These are phyloP conservation scores for Cataglyphis albicans DNA, from an alignment of 2,888 invertebrate genomes.

Conservation along the genomic window DNA sequence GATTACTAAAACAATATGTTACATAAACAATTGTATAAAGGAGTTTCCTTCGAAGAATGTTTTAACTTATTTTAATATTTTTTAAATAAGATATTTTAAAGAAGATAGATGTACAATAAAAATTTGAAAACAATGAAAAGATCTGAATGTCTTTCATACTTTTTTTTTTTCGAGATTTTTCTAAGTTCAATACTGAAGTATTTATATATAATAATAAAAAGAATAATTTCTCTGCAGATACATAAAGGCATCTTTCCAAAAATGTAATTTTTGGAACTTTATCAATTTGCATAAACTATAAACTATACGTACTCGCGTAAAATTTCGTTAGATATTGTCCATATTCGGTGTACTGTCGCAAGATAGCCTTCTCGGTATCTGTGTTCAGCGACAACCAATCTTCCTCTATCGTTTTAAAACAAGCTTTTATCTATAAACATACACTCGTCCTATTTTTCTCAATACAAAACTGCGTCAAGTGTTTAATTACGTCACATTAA, in stretches of 20 bases:
- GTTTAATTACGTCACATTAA: background rate
- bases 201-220: background rate
- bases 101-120: background rate
- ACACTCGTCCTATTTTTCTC: background rate
- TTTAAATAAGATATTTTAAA: background rate
- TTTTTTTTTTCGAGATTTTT: background rate
- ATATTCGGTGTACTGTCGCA: background rate
- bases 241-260: background rate
- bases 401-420: background rate
- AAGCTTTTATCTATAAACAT: conserved; percentile 7
- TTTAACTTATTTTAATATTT: background rate
- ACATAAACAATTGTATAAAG: background rate
- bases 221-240: background rate
- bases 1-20: background rate
- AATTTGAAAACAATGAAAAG: background rate
- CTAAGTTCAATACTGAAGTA: background rate
- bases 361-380: background rate
- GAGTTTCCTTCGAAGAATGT: background rate
- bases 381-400: conserved; percentile 21
- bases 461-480: background rate
- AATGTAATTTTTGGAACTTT: background rate
- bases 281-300: background rate
- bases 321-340: background rate
- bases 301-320: background rate
- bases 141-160: background rate